Percentiles rank a stretch among this genome's conserved stretches.
These are phyloP conservation scores for Scyliorhinus canicula DNA, from an alignment of 2,797 vertebrate genomes.

Conservation along the genomic window DNA sequence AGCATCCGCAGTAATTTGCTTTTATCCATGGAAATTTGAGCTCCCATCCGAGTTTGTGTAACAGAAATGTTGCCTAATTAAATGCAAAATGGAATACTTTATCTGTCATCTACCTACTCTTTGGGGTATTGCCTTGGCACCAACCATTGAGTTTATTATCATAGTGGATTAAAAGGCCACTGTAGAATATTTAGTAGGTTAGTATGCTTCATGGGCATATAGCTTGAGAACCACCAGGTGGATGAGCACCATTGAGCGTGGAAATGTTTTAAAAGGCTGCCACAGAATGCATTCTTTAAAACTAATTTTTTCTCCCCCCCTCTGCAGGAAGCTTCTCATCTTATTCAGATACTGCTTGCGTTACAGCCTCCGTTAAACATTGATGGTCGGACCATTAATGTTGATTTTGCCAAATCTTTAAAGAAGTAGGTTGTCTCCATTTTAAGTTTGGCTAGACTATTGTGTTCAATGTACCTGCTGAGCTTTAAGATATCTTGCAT, in stretches of 20 bases:
- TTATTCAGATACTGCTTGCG: slow-evolving; percentile 82
- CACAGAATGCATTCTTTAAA: background rate
- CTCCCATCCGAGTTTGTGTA: background rate
- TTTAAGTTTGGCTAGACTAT: background rate
- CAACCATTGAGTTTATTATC: background rate
- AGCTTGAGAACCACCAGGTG: background rate
- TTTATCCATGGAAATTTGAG: background rate
- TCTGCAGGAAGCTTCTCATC: slow-evolving; percentile 80
- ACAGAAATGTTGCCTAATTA: background rate
- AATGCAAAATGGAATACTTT: background rate
- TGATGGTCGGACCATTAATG: slow-evolving; percentile 80
- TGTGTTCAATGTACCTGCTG: background rate
- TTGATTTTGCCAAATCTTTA: slow-evolving; percentile 90
- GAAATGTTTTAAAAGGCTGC: slow-evolving; percentile 14
- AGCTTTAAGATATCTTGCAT: background rate
- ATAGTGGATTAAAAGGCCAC: background rate
- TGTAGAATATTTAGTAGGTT: background rate
- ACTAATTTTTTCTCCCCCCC: slow-evolving; percentile 33
- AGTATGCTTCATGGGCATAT: background rate
- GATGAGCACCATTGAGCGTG: background rate
- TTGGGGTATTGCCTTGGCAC: background rate
- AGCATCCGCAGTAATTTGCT: too few species aligned
- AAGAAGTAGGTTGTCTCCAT: slow-evolving; percentile 75
- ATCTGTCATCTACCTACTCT: background rate
- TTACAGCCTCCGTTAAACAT: slow-evolving; percentile 77